Base-by-base conservation (phyloP, 1,140 invertebrate genomes). In the Pseudomyrmex concolor region DNA sequence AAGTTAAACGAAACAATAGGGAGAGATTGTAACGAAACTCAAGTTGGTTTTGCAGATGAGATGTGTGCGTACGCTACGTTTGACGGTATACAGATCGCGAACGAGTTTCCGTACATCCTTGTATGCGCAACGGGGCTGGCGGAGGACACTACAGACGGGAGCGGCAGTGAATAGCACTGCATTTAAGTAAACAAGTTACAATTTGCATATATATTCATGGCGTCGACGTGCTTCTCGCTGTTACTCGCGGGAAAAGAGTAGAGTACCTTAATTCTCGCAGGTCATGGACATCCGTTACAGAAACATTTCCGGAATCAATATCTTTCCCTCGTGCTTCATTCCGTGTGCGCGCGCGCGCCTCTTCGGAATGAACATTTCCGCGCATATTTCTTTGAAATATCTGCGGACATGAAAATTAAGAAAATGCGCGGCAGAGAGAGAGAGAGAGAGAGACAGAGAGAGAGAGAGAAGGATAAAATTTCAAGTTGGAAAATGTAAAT, bases 111-210 rank as follows among this genome's bases (percentile, higher is more conserved):
- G 34, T 34, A 34, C 22, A 64, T n/a, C 64, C 70, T 76, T 71
- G 45, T 77, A 67, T 76, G 77, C 83, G 73, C 71, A 54, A 76
- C 81, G 80, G n/a, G 54, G 67, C 80, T 54, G 51, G 57, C 55
- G 45, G 45, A 83, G 67, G 71, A 77, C 78, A 57, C 55, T 76
- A 45, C n/a, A 59, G 34, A 83, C 34, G 34, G 34, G 34, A 34
- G 34, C 34, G 5, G 73, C 43, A 74, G 50, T 86, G 78, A 86
- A 87, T 86, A 76, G 84, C 60, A 72, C 78, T 83, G 86, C 86
- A 86, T 87, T 87, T 87, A 87, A 86, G 71, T 83, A 86, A 86
- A 87, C 80, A 84, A 83, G 80, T 86, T 86, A 67, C 86, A 86
- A 68, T 87, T 77, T 67, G 54, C 72, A 55, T 63, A 80, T 34